Conservation (phyloP, 2,113 vertebrate genomes). For the Siniperca chuatsi region DNA sequence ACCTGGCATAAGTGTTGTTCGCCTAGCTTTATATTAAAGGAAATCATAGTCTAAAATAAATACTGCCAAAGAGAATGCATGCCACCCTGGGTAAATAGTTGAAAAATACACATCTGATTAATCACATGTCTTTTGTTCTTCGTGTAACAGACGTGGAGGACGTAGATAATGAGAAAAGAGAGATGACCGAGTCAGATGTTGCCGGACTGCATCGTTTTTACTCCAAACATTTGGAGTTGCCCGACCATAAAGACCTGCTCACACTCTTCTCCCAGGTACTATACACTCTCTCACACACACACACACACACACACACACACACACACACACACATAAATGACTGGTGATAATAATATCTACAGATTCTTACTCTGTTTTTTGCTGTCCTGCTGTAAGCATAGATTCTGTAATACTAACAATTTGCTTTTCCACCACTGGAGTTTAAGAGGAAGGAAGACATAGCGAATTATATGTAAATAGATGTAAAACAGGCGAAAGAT, state of each 20-base stretch:
- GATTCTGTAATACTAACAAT: background rate
- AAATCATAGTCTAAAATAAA: background rate
- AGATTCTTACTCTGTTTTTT: background rate
- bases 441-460: background rate
- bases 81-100: background rate
- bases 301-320: conserved; percentile 7
- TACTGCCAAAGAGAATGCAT: too few relatives aligned
- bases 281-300: background rate
- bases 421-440: background rate
- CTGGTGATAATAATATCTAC: background rate
- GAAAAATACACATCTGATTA: background rate
- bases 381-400: background rate
- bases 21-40: background rate
- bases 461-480: background rate
- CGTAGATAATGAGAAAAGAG: conserved; percentile 92
- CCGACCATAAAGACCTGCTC: conserved; percentile 87
- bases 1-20: background rate
- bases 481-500: background rate
- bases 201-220: conserved; percentile 93
- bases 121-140: conserved; percentile 9
- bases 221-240: conserved; percentile 93
- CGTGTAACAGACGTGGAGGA: conserved; percentile 90
- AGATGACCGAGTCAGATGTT: conserved; percentile 89
- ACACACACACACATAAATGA: background rate
- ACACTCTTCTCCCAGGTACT: conserved; percentile 94